Conservation (phyloP, 2,113 vertebrate species). For the Psilopsiagon aurifrons region DNA sequence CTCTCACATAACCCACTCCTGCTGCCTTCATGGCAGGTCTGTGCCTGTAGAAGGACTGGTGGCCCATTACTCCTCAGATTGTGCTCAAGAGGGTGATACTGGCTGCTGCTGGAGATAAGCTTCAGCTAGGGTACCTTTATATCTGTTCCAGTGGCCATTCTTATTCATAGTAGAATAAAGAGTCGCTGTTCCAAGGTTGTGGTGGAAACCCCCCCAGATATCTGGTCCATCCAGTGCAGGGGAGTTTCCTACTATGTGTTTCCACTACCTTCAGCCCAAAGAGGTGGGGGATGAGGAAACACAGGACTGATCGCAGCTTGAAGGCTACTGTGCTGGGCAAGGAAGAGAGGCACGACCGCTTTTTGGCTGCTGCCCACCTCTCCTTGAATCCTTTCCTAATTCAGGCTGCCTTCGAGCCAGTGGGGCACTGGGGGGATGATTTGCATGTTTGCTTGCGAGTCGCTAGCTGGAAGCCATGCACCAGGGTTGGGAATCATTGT, state of each 20-base stretch:
- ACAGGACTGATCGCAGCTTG: background rate
- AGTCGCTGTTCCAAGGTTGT: background rate
- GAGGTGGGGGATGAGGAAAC: background rate
- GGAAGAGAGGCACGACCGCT: background rate
- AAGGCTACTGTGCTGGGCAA: background rate
- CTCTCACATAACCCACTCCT: background rate
- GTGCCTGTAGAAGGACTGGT: background rate
- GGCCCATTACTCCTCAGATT: background rate
- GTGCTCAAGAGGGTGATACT: background rate
- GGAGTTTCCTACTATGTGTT: background rate
- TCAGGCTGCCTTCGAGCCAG: background rate
- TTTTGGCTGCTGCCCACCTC: background rate
- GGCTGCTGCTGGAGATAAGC: background rate
- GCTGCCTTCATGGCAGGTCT: background rate
- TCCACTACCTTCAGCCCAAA: background rate
- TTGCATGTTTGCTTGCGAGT: background rate
- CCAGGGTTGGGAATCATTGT: background rate
- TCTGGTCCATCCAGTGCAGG: background rate
- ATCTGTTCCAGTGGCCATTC: background rate
- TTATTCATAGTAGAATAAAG: background rate
- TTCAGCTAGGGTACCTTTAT: background rate
- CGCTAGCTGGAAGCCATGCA: background rate
- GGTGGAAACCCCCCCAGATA: background rate
- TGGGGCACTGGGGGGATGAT: background rate
- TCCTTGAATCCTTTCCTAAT: background rate